Evolutionary conservation across 2,113 vertebrate species (phyloP).

Genomic region (Campylorhamphus procurvoides): DNA sequence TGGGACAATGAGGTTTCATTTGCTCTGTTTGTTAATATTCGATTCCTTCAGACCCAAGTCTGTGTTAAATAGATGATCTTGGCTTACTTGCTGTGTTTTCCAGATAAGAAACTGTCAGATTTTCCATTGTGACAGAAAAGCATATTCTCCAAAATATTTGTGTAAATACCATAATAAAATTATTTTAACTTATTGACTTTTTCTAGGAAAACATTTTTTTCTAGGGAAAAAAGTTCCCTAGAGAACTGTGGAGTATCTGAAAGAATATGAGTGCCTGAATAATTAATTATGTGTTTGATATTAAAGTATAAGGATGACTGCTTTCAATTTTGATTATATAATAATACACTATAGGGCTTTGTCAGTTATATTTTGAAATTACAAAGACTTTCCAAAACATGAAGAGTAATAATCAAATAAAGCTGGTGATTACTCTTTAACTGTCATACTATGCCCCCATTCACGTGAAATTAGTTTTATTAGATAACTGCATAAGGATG

Average conservation of each 20-base stretch:
- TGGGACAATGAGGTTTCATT: constrained; percentile 6
- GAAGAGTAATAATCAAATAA: constrained; percentile 20
- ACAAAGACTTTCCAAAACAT: neutral
- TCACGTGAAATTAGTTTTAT: constrained; percentile 27
- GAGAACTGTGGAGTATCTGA: neutral
- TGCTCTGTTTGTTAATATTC: constrained; percentile 1
- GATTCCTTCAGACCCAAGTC: neutral
- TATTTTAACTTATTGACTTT: neutral
- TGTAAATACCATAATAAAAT: neutral
- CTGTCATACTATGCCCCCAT: neutral
- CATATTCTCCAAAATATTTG: neutral
- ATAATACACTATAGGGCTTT: neutral
- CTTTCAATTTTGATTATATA: neutral
- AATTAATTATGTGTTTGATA: constrained; percentile 4
- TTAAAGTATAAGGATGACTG: neutral
- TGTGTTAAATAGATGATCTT: neutral
- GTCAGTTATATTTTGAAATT: neutral
- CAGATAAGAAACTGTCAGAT: neutral
- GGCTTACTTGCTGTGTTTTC: neutral
- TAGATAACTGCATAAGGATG: neutral
- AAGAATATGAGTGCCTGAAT: neutral
- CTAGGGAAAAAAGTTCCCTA: neutral
- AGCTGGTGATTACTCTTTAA: neutral
- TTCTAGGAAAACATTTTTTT: neutral
- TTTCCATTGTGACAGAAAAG: neutral